Evolutionary conservation across 2,113 vertebrate species (phyloP), one percentile per base, ranked within the genome.

Genomic region (Saguinus imperator): DNA sequence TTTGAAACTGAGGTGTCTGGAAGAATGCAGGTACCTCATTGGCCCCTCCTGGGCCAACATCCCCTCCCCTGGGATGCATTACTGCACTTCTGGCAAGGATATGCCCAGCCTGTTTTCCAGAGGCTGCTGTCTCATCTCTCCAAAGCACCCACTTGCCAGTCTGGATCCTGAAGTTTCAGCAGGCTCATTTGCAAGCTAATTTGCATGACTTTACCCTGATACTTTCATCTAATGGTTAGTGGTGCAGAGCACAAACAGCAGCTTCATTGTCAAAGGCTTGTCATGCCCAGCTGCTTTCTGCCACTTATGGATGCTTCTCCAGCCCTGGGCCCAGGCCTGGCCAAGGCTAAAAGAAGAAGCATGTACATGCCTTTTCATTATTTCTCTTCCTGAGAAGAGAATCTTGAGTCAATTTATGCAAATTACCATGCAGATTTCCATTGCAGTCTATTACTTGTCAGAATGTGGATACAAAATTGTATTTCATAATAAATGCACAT

Each of bases 101-200:
- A 12, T 79, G 48, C 77, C 86, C 70, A 66, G 45, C 57, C 0
- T 66, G 72, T 73, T 92, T 96, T 76, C 91, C 89, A 77, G 77
- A 88, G 81, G 70, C 92, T 82, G 6, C 52, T 1, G 18, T 91
- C 89, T 91, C 76, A 50, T 85, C 76, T 64, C 75, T 43, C 48
- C 27, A 35, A 84, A 40, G 50, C 25, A 14, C 55, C 27, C 45
- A 55, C 94, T 97, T 84, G 80, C 81, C 48, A 68, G 89, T 68
- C 91, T 70, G 94, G 83, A 89, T 92, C 35, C 50, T 6, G 79
- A 57, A 87, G 73, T 95, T 94, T 88, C 85, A 82, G 92, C 96
- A 94, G 82, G 45, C 37, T 98, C 80, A 96, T 98, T 91, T 97
- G 80, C 98, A 97, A 97, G 64, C 58, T 96, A 4, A 98, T 97